Evolutionary conservation across 2,797 vertebrate genomes (phyloP).

Genomic region (Pseudotriccus pelzelni): DNA sequence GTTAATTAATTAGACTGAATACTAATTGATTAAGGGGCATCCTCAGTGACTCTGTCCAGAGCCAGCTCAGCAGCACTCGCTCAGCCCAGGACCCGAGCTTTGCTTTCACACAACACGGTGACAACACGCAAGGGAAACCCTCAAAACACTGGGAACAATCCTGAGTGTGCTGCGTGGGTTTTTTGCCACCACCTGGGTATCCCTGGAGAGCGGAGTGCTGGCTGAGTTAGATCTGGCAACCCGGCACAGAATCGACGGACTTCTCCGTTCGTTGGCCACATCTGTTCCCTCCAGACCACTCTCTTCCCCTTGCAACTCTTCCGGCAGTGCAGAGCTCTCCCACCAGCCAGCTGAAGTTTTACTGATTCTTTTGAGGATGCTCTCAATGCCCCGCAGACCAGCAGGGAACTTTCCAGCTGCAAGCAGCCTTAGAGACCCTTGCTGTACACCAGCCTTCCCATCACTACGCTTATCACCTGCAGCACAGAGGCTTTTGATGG

Average conservation of each 20-base stretch:
- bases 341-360: neutral
- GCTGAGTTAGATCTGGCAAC: neutral
- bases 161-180: accelerated
- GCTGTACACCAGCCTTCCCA: neutral
- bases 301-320: neutral
- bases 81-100: neutral
- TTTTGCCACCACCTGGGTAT: neutral
- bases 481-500: neutral
- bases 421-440: neutral
- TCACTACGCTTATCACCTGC: neutral
- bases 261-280: neutral
- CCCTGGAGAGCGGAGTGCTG: neutral
- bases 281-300: neutral
- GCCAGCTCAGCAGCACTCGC: neutral
- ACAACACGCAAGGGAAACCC: neutral
- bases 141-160: neutral
- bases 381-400: neutral
- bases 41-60: conserved; percentile 15
- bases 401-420: neutral
- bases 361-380: neutral
- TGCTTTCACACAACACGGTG: neutral
- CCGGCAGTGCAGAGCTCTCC: neutral
- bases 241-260: neutral
- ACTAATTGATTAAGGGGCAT: conserved; percentile 42
- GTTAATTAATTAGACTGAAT: conserved; percentile 45